A percentile compares a stretch with the other conserved stretches of the same genome.
Conservation (phyloP, 2,888 invertebrate species). For the Agonopterix subpropinquella region DNA sequence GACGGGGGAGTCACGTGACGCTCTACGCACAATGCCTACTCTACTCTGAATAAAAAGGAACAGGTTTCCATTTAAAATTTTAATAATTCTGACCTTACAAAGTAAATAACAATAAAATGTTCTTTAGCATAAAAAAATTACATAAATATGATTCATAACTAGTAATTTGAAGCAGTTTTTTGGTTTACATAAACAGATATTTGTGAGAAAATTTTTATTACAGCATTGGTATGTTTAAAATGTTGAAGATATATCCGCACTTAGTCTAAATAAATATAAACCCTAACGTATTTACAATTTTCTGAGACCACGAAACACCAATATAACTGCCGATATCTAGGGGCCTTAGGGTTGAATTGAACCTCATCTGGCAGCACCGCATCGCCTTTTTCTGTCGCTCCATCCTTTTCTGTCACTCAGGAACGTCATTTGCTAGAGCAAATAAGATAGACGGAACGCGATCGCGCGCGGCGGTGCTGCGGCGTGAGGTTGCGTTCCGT, state of each 20-base stretch:
- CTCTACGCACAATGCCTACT: too few species aligned
- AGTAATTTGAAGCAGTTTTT: constrained; percentile 5
- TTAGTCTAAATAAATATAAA: constrained; percentile 35
- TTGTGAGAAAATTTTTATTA: constrained; percentile 1
- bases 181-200: constrained; percentile 15
- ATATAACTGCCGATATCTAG: background rate
- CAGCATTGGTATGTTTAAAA: constrained; percentile 1
- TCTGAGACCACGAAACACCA: background rate
- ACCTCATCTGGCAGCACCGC: too few species aligned
- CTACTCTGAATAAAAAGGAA: background rate
- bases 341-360: too few species aligned
- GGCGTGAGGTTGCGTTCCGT: too few species aligned
- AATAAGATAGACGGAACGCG: too few species aligned
- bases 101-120: constrained; percentile 55
- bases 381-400: too few species aligned
- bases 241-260: constrained; percentile 12
- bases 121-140: constrained; percentile 25
- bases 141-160: constrained; percentile 8
- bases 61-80: constrained; percentile 21
- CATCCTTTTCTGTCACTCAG: too few species aligned
- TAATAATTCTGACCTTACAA: constrained; percentile 38
- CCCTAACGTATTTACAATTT: constrained; percentile 3
- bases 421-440: too few species aligned
- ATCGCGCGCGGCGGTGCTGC: too few species aligned
- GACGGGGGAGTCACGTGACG: too few species aligned